Percentiles rank a stretch among this genome's conserved stretches.
These are phyloP conservation scores for Lutraria rhynchaena DNA, from an alignment of 1,140 invertebrate genomes.

Conservation along the genomic window DNA sequence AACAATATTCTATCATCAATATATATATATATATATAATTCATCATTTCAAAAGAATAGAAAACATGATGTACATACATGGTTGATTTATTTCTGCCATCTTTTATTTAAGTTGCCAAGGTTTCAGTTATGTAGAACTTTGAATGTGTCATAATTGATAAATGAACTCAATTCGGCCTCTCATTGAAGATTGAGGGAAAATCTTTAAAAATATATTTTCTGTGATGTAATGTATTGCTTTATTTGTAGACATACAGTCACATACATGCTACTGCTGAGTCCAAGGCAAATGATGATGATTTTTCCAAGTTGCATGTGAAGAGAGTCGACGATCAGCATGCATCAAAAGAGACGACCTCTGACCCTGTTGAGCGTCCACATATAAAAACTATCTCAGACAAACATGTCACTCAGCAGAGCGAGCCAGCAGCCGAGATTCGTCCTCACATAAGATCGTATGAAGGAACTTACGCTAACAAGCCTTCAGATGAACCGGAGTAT, in stretches of 20 bases:
- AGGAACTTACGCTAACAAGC: constrained; percentile 58
- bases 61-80: too few relatives aligned
- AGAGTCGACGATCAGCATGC: constrained; percentile 57
- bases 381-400: constrained; percentile 45
- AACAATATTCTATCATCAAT: too few relatives aligned
- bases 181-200: too few relatives aligned
- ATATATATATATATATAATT: too few relatives aligned
- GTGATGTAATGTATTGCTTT: neutral
- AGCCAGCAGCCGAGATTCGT: constrained; percentile 13
- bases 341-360: constrained; percentile 61
- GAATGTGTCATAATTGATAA: too few relatives aligned
- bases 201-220: too few relatives aligned
- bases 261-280: constrained; percentile 64
- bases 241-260: constrained; percentile 51
- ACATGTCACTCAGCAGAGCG: constrained; percentile 35
- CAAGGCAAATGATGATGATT: neutral
- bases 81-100: too few relatives aligned
- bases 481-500: constrained; percentile 63
- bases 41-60: too few relatives aligned
- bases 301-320: constrained; percentile 55
- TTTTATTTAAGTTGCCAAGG: too few relatives aligned
- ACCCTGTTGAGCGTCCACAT: constrained; percentile 50
- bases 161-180: too few relatives aligned
- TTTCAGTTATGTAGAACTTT: too few relatives aligned
- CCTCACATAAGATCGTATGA: constrained; percentile 48